Evolutionary conservation across 2,113 vertebrate genomes (phyloP).

Genomic region (Podilymbus podiceps): DNA sequence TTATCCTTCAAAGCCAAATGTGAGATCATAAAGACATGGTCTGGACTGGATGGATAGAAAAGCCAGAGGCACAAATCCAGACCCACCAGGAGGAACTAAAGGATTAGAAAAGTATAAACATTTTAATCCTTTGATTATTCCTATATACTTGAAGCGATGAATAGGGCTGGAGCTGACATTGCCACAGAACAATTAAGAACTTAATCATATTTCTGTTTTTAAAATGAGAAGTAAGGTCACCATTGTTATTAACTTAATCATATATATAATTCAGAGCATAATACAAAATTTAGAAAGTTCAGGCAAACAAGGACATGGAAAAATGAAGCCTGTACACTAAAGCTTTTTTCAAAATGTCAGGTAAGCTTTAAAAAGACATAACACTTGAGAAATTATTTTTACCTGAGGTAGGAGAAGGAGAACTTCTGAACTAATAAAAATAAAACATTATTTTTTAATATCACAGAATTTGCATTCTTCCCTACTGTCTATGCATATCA

Average conservation of each 20-base stretch:
- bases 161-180: background rate
- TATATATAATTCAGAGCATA: background rate
- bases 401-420: background rate
- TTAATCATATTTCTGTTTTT: background rate
- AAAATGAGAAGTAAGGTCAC: background rate
- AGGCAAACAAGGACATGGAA: background rate
- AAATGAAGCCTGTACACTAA: background rate
- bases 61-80: constrained; percentile 12
- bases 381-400: background rate
- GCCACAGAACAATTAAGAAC: background rate
- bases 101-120: background rate
- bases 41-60: background rate
- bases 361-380: background rate
- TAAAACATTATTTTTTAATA: background rate
- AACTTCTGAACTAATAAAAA: background rate
- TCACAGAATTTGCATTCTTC: background rate
- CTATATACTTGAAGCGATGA: background rate
- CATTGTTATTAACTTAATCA: background rate
- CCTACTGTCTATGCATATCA: background rate
- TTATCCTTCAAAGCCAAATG: constrained; percentile 38
- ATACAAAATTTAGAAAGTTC: constrained; percentile 26
- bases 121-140: constrained; percentile 20
- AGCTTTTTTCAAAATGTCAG: constrained; percentile 1
- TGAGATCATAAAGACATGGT: constrained; percentile 2
- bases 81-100: constrained; percentile 4